Evolutionary conservation across 2,888 invertebrate genomes (phyloP), one percentile per base, ranked within the genome.

Genomic region (Meghimatium bilineatum): DNA sequence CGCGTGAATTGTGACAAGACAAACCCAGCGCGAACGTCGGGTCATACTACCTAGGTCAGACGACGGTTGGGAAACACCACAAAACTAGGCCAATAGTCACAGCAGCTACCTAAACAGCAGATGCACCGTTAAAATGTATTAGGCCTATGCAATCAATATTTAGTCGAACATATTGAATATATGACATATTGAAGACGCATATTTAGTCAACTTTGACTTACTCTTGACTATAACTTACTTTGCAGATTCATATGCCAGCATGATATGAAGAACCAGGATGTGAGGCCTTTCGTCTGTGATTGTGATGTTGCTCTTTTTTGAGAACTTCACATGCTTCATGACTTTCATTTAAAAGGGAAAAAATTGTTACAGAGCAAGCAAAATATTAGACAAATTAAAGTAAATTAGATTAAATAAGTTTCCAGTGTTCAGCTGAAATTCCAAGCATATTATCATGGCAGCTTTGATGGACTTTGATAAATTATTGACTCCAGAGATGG

Each of bases 391-490:
- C 26, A n/a, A 23, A 38, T 38, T 32, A 66, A 29, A 17, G 14
- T 32, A 32, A 32, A 29, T n/a, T n/a, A n/a, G n/a, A n/a, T n/a
- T n/a, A n/a, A 6, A 8, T 23, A 32, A 66, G 32, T n/a, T 12
- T n/a, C 12, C n/a, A 63, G 60, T 5, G 1, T 26, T 63, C 6
- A 26, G 2, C 60, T 66, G 29, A 66, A 49, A 49, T 49, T 29
- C 26, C 49, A 74, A 29, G 10, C 72, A n/a, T 52, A 52, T 74
- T 32, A 80, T 12, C 38, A 90, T 90, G 90, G 90, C 90, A 74
- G 89, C 86, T 17, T 85, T 88, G 49, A 86, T 89, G 74, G 90
- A 89, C 34, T 78, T 78, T 67, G 77, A 86, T 20, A 86, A 86
- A 52, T 85, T 86, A 44, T 86, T 88, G 29, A 87, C 87, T 14